These are phyloP conservation scores for Papilio protenor DNA, from an alignment of 2,888 invertebrate species.

Conservation along the genomic window DNA sequence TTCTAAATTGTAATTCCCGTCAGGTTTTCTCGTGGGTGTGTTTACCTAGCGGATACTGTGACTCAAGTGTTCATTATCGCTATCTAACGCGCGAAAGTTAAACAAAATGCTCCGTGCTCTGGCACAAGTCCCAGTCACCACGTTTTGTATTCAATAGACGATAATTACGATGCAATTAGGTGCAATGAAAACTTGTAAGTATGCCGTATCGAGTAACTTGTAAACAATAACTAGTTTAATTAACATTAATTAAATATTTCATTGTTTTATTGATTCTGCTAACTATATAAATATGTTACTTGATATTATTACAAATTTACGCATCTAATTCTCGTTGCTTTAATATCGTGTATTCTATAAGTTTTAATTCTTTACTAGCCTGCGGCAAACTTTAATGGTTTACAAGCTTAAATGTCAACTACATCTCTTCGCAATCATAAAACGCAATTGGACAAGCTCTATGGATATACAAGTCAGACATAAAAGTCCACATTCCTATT, in stretches of 20 bases:
- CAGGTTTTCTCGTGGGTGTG: constrained; percentile 7
- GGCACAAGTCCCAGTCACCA: constrained; percentile 54
- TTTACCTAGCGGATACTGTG: constrained; percentile 27
- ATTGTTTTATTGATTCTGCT: constrained; percentile 9
- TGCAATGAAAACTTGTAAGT: constrained; percentile 64
- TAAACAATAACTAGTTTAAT: constrained; percentile 42
- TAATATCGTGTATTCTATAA: constrained; percentile 12
- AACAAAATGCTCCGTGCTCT: constrained; percentile 48
- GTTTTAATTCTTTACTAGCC: constrained; percentile 5
- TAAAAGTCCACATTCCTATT: constrained; percentile 21
- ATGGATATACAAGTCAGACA: constrained; percentile 5
- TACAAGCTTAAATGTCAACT: constrained; percentile 15
- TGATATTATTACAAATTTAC: background rate
- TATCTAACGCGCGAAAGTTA: constrained; percentile 37
- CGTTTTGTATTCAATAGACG: constrained; percentile 64
- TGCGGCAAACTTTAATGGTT: constrained; percentile 7
- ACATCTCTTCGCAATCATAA: constrained; percentile 20
- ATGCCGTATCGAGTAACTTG: constrained; percentile 55
- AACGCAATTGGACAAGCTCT: constrained; percentile 11
- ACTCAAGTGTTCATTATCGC: constrained; percentile 27
- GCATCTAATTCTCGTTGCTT: background rate
- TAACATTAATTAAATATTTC: constrained; percentile 11
- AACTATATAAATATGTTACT: constrained; percentile 20
- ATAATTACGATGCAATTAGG: constrained; percentile 74
- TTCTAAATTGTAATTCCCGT: constrained; percentile 2